Conservation (phyloP, 2,113 vertebrate genomes). For the Poeciliopsis occidentalis region DNA sequence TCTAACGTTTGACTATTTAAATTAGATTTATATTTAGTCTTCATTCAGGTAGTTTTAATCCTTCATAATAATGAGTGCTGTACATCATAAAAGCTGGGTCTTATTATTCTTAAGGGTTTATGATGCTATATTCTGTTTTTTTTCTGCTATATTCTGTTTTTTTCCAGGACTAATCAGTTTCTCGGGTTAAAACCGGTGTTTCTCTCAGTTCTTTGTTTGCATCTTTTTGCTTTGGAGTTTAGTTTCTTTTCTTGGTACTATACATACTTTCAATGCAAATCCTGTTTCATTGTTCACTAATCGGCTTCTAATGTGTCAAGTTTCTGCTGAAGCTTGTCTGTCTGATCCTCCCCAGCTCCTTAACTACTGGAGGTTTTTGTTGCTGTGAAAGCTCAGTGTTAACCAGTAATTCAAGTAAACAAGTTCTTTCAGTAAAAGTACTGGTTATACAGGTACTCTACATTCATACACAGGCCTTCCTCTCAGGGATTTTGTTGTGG, state of each 20-base stretch:
- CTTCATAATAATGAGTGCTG: neutral
- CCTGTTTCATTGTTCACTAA: accelerated
- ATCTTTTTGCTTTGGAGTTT: neutral
- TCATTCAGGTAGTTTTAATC: neutral
- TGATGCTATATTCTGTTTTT: neutral
- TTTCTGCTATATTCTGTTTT: neutral
- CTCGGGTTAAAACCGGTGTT: neutral
- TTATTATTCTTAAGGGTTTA: neutral
- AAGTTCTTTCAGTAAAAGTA: neutral
- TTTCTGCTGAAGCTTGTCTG: neutral
- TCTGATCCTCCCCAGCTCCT: neutral
- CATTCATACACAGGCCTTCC: neutral
- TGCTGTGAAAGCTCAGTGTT: neutral
- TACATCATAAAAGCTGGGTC: neutral
- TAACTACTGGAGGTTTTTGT: neutral
- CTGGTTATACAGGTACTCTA: neutral
- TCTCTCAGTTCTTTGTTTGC: neutral
- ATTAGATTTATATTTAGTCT: neutral
- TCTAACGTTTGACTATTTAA: no score
- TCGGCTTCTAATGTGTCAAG: neutral
- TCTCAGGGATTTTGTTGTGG: neutral
- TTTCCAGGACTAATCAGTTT: neutral
- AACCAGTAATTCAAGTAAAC: neutral
- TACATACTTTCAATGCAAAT: neutral
- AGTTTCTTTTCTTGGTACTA: neutral